Conservation (phyloP, 2,797 vertebrate species). For the Sebastes oblongus region DNA sequence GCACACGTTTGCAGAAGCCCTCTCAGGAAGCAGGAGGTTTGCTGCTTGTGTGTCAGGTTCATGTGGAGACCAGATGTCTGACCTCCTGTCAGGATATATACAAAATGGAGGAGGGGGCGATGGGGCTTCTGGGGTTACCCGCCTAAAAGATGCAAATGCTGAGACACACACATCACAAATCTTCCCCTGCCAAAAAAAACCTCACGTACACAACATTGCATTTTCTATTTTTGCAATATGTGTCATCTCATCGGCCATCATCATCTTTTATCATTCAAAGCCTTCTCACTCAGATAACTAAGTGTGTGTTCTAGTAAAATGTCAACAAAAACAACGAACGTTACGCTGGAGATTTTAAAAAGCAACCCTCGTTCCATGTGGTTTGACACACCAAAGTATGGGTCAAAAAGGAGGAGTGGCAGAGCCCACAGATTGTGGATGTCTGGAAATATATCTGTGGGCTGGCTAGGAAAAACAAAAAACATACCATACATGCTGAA, state of each 20-base stretch:
- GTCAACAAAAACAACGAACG: background rate
- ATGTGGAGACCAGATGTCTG: constrained; percentile 78
- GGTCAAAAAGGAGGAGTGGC: constrained; percentile 15
- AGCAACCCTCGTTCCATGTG: background rate
- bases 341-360: constrained; percentile 10
- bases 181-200: constrained; percentile 1
- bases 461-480: constrained; percentile 6
- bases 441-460: constrained; percentile 34
- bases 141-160: constrained; percentile 14
- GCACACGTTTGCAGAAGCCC: constrained; percentile 26
- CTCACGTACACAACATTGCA: background rate
- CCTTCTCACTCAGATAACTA: background rate
- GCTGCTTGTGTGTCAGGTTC: constrained; percentile 32
- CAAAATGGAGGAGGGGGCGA: background rate
- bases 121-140: constrained; percentile 11
- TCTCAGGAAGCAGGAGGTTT: constrained; percentile 43
- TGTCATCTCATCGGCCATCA: background rate
- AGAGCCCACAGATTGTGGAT: constrained; percentile 3
- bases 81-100: constrained; percentile 52
- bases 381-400: constrained; percentile 10
- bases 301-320: background rate
- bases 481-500: constrained; percentile 25
- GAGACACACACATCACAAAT: background rate
- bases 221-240: background rate
- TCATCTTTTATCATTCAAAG: background rate